phyloP scores from a whole-genome alignment of 2,797 vertebrate species.

The Dallia pectoralis region DNA sequence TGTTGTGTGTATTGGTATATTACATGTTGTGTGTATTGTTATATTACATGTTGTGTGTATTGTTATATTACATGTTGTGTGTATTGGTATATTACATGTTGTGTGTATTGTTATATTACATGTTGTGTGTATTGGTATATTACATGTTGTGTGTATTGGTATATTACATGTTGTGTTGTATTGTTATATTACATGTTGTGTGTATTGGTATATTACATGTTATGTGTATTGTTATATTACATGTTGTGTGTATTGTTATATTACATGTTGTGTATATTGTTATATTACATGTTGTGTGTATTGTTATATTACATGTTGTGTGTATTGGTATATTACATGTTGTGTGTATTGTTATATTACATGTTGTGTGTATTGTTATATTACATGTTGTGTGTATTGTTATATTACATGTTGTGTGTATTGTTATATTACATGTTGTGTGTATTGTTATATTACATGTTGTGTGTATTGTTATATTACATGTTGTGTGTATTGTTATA shows the following conservation, averaged over 20 bases:
- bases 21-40: slow-evolving; percentile 10
- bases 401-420: slow-evolving; percentile 16
- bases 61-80: too few species aligned
- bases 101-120: too few species aligned
- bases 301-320: too few species aligned
- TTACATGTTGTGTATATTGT: slow-evolving; percentile 9
- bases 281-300: background rate
- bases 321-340: background rate
- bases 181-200: background rate
- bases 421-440: background rate
- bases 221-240: slow-evolving; percentile 5
- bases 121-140: slow-evolving; percentile 7
- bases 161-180: slow-evolving; percentile 16
- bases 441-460: too few species aligned
- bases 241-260: background rate
- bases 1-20: background rate
- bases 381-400: background rate
- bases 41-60: background rate
- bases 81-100: background rate
- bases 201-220: too few species aligned
- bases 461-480: slow-evolving; percentile 6
- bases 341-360: too few species aligned
- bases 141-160: background rate
- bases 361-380: slow-evolving; percentile 10
- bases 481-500: background rate